These are phyloP conservation scores for Drosophila monieri DNA, from an alignment of 2,888 invertebrate genomes.

Conservation along the genomic window DNA sequence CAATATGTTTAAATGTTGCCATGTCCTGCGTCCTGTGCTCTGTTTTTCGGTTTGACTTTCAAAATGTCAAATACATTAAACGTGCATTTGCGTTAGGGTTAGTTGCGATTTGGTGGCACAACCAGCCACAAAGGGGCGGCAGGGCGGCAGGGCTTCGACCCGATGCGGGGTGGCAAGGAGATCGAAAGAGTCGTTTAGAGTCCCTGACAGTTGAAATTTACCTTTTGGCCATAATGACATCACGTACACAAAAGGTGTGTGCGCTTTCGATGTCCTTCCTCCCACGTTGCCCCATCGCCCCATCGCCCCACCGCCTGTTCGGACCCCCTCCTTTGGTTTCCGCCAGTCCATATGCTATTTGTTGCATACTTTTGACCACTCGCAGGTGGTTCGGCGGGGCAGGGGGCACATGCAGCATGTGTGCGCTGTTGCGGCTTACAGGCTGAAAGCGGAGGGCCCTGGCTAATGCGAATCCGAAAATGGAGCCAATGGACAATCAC, in stretches of 20 bases:
- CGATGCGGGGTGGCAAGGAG: constrained; percentile 7
- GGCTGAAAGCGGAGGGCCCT: constrained; percentile 43
- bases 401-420: constrained; percentile 13
- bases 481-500: constrained; percentile 77
- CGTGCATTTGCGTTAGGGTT: constrained; percentile 75
- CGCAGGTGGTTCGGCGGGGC: constrained; percentile 3
- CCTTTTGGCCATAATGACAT: constrained; percentile 79
- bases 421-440: constrained; percentile 58
- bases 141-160: neutral
- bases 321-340: constrained; percentile 10
- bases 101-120: constrained; percentile 69
- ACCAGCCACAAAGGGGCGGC: constrained; percentile 62
- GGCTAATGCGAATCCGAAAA: constrained; percentile 71
- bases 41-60: constrained; percentile 73
- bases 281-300: neutral
- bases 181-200: constrained; percentile 72
- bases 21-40: constrained; percentile 17
- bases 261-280: constrained; percentile 42
- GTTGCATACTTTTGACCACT: constrained; percentile 59
- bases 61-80: constrained; percentile 82
- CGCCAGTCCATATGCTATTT: constrained; percentile 68
- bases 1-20: constrained; percentile 66
- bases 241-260: constrained; percentile 77
- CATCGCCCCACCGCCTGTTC: neutral
- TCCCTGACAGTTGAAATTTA: constrained; percentile 77